Evolutionary conservation across 1,140 invertebrate genomes (phyloP), one percentile per base, ranked within the genome.

Genomic region (Drosophila sucinea): DNA sequence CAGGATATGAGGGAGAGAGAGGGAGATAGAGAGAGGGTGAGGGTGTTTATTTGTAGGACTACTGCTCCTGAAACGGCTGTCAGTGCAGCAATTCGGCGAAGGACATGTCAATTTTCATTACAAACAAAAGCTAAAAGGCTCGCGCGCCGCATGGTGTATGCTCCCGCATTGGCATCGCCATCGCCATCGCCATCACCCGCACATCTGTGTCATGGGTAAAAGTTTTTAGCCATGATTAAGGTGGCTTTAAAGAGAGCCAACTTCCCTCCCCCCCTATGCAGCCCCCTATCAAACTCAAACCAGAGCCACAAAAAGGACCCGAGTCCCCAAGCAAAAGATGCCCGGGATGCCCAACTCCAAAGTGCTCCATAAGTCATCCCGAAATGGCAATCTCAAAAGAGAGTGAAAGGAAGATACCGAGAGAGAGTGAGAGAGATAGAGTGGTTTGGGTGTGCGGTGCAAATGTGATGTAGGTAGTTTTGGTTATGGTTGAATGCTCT

Each of bases 61-160:
- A 73, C 72, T 66, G 40, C 56, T 58, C 56, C 56, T 63, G 69
- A 61, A 62, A 64, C 38, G 68, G 58, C 76, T 77, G 73, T 56
- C 64, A 63, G 75, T 80, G 77, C 79, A 71, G 73, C 79, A 82
- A 82, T 82, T 82, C 75, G 65, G 81, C 75, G 79, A 82, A 82
- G 80, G 80, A 82, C 80, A 82, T 82, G 80, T 83, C 80, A 82
- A 82, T 82, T 82, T 82, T 82, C 80, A 82, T 82, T 82, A 82
- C 80, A 83, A 82, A 82, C 79, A 82, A 82, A 82, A 75, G 70
- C 79, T 79, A 79, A 82, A 82, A 83, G 79, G 74, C 72, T 82
- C 79, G 62, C 66, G 55, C 70, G 60, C 51, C 55, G 44, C 23
- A 33, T 60, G n/a, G 8, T 67, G 38, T 61, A 60, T 74, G 61